phyloP scores from a whole-genome alignment of 30 jellyfish, hydroid and myxozoan genomes.

The Aurelia aurita complex sp. Pacific region DNA sequence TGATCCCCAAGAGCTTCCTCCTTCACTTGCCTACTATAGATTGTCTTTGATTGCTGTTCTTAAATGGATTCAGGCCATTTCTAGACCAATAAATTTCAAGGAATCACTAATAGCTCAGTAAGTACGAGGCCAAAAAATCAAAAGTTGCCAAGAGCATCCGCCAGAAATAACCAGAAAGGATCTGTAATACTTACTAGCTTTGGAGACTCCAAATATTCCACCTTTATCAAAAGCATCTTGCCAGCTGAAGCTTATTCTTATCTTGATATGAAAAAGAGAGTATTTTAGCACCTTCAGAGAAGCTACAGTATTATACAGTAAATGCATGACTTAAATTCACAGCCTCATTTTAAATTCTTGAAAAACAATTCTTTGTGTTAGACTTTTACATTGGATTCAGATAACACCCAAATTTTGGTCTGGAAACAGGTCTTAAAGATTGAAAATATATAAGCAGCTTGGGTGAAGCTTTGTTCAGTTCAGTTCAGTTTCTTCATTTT shows the following conservation, averaged over 20 bases:
- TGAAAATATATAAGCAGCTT: too few species aligned
- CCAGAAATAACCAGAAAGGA: too few species aligned
- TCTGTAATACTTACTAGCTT: slow-evolving; percentile 58
- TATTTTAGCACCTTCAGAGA: background rate
- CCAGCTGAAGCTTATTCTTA: slow-evolving; percentile 89
- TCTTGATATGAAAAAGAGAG: slow-evolving; percentile 33
- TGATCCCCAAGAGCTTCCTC: background rate
- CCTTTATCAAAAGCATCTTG: slow-evolving; percentile 97
- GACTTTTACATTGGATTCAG: too few species aligned
- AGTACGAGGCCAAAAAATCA: too few species aligned
- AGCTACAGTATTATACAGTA: background rate
- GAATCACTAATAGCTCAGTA: too few species aligned
- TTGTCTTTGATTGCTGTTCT: background rate
- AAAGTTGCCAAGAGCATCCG: too few species aligned
- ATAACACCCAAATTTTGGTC: too few species aligned
- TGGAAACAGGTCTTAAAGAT: too few species aligned
- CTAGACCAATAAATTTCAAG: background rate
- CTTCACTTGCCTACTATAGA: background rate
- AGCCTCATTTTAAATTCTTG: background rate
- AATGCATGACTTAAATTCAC: background rate
- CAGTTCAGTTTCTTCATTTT: too few species aligned
- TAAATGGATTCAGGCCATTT: background rate
- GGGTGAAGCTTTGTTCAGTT: too few species aligned
- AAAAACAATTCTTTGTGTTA: too few species aligned
- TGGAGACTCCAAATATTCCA: slow-evolving; percentile 85